Conservation (phyloP, 2,797 vertebrate species). For the Pachyuromys duprasi region DNA sequence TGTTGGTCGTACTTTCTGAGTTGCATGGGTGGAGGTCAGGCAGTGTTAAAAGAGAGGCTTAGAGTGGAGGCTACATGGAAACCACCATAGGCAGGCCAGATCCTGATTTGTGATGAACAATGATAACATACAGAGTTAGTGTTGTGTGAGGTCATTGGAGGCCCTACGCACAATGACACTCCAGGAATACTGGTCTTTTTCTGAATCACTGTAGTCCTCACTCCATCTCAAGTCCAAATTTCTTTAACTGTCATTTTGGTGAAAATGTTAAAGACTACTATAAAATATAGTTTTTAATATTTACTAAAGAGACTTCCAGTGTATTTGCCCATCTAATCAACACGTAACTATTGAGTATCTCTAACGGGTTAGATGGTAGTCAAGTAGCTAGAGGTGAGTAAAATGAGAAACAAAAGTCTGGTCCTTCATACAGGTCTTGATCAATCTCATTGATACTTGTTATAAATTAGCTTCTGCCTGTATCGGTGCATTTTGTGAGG, state of each 20-base stretch:
- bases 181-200: background rate
- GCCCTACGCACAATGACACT: background rate
- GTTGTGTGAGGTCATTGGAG: background rate
- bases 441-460: background rate
- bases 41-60: background rate
- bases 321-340: background rate
- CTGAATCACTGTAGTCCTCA: background rate
- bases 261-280: background rate
- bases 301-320: background rate
- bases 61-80: background rate
- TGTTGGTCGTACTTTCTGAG: background rate
- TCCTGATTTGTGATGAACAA: background rate
- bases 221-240: background rate
- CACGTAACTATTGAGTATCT: background rate
- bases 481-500: background rate
- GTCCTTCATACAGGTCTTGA: background rate
- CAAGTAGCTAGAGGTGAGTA: background rate
- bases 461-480: background rate
- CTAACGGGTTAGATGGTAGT: background rate
- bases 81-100: background rate
- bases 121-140: background rate
- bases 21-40: background rate
- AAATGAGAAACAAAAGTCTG: background rate
- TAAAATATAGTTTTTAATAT: background rate
- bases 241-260: conserved; percentile 22